These are phyloP conservation scores for Spea hammondii DNA, from an alignment of 2,797 vertebrate genomes.

Conservation along the genomic window DNA sequence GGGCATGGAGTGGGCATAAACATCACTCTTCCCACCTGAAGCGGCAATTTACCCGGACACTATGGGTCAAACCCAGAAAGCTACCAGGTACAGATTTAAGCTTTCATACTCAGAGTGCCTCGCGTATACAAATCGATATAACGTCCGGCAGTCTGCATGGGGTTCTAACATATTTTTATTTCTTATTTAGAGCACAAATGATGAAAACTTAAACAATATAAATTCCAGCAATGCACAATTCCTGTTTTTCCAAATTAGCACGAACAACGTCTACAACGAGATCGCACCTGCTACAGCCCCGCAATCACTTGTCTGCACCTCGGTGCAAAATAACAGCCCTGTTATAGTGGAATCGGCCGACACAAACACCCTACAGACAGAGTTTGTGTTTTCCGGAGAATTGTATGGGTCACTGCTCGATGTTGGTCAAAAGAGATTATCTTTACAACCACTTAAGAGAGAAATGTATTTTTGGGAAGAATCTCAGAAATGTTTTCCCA, in stretches of 20 bases:
- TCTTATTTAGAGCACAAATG: background rate
- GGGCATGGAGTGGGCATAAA: no score
- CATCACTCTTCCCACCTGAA: no score
- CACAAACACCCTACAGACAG: background rate
- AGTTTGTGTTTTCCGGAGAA: background rate
- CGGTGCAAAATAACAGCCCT: background rate
- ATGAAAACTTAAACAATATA: background rate
- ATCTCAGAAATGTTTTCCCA: no score
- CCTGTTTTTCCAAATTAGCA: background rate
- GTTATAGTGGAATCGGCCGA: background rate
- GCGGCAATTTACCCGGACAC: no score
- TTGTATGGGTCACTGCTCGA: background rate
- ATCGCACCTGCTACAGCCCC: background rate
- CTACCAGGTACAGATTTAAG: no score
- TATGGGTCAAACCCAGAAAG: no score
- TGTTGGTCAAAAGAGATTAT: background rate
- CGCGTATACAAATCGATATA: no score
- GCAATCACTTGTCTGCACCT: background rate
- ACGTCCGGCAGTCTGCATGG: no score
- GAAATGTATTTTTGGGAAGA: background rate
- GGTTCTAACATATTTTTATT: background rate
- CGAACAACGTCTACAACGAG: background rate
- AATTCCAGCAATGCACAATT: background rate
- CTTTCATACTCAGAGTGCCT: no score
- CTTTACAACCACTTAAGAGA: background rate